These are phyloP conservation scores for Lycaena phlaeas DNA, from an alignment of 2,888 invertebrate genomes.

Conservation along the genomic window DNA sequence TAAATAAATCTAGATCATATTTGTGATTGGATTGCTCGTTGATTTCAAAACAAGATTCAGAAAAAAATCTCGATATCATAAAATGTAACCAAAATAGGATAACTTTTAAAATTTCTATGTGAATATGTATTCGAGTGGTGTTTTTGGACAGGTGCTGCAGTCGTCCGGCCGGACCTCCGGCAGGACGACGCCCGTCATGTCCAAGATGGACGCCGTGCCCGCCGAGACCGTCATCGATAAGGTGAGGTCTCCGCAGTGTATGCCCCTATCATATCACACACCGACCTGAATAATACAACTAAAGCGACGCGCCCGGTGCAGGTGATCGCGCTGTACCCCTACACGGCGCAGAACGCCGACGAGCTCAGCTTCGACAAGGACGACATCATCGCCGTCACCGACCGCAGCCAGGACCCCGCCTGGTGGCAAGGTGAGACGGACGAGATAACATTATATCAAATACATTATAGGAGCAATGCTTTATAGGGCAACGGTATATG, in stretches of 20 bases:
- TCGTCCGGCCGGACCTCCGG: slow-evolving; percentile 80
- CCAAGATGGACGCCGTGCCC: slow-evolving; percentile 74
- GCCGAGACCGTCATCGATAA: slow-evolving; percentile 63
- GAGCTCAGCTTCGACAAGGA: slow-evolving; percentile 94
- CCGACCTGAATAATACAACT: too few relatives aligned
- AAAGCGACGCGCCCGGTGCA: too few relatives aligned
- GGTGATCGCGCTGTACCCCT: slow-evolving; percentile 94
- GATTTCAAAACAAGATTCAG: too few relatives aligned
- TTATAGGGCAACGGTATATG: too few relatives aligned
- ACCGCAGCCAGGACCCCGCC: slow-evolving; percentile 90
- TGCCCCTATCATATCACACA: too few relatives aligned
- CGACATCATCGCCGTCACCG: slow-evolving; percentile 90
- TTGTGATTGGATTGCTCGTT: too few relatives aligned
- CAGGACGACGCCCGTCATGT: slow-evolving; percentile 81
- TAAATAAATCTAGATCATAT: too few relatives aligned
- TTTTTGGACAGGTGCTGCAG: slow-evolving; percentile 55
- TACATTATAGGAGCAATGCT: too few relatives aligned
- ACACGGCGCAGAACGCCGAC: slow-evolving; percentile 94
- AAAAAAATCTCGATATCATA: too few relatives aligned
- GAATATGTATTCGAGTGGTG: not conserved
- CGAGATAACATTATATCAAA: too few relatives aligned
- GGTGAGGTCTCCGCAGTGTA: slow-evolving; percentile 27
- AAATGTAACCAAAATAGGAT: too few relatives aligned
- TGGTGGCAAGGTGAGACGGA: slow-evolving; percentile 91
- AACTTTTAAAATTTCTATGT: too few relatives aligned